Evolutionary conservation across 2,797 vertebrate species (phyloP).

Genomic region (Gymnothorax reevesii): DNA sequence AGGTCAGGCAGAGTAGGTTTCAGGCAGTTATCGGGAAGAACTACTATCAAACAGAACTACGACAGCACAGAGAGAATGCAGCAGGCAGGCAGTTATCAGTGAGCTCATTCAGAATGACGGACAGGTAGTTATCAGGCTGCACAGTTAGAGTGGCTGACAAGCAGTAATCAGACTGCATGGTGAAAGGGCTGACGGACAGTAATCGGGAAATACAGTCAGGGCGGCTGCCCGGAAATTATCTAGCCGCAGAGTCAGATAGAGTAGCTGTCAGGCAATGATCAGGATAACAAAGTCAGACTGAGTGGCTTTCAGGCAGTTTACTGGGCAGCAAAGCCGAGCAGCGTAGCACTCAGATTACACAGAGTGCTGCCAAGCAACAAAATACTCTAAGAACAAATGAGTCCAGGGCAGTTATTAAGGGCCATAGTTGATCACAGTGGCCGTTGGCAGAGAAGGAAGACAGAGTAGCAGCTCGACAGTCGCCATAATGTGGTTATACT

Average conservation of each 20-base stretch:
- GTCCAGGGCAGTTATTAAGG: no score
- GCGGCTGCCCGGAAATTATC: neutral
- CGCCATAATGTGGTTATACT: neutral
- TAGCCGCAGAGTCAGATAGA: neutral
- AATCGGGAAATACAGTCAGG: neutral
- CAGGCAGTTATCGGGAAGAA: neutral
- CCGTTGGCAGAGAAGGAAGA: neutral
- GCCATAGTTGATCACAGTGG: no score
- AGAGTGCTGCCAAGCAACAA: no score
- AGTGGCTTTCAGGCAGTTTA: no score
- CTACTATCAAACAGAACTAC: no score
- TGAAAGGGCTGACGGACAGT: neutral
- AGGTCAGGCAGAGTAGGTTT: neutral
- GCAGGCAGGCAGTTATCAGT: neutral
- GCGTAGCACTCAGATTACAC: no score
- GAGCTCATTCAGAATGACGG: neutral
- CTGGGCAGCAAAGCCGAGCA: no score
- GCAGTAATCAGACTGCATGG: neutral
- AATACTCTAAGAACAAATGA: no score
- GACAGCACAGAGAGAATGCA: neutral
- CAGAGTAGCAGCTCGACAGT: neutral
- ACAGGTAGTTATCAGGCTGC: conserved; percentile 3
- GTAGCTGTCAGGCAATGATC: neutral
- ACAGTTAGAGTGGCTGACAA: neutral
- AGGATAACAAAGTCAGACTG: conserved; percentile 8